Percentiles rank a stretch among this genome's conserved stretches.
phyloP scores from a whole-genome alignment of 2,797 vertebrate species.

The Urocyon cinereoargenteus region DNA sequence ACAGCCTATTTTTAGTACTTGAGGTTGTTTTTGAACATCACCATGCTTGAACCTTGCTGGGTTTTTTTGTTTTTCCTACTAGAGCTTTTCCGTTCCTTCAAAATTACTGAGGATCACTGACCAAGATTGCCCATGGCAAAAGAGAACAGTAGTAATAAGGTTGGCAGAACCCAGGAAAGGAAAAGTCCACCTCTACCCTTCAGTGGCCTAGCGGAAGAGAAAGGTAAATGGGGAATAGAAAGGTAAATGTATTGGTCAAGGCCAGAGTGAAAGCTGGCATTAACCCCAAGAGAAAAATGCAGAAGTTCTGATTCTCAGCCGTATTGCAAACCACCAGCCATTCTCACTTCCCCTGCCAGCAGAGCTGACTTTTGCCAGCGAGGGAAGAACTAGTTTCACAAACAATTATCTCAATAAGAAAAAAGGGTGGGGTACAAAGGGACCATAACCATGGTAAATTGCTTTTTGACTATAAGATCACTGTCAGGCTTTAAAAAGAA shows the following conservation, averaged over 20 bases:
- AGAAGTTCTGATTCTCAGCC: constrained; percentile 78
- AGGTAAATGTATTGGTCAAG: constrained; percentile 57
- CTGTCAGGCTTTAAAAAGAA: constrained; percentile 74
- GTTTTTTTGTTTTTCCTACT: not conserved
- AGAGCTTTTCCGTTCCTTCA: not conserved
- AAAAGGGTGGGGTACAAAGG: constrained; percentile 60
- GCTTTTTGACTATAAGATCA: constrained; percentile 70
- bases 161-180: not conserved
- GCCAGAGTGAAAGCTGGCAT: constrained; percentile 31
- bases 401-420: constrained; percentile 80
- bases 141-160: not conserved
- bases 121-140: not conserved
- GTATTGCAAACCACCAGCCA: constrained; percentile 76
- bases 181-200: constrained; percentile 14
- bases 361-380: constrained; percentile 68
- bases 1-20: constrained; percentile 65
- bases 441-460: constrained; percentile 58
- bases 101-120: not conserved
- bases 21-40: constrained; percentile 63
- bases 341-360: constrained; percentile 80
- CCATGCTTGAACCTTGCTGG: not conserved
- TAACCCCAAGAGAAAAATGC: constrained; percentile 69
- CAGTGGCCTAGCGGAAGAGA: constrained; percentile 66
- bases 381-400: constrained; percentile 75
- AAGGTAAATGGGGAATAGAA: constrained; percentile 80